Evolutionary conservation across 2,888 invertebrate genomes (phyloP).

Genomic region (Dusona sp.): DNA sequence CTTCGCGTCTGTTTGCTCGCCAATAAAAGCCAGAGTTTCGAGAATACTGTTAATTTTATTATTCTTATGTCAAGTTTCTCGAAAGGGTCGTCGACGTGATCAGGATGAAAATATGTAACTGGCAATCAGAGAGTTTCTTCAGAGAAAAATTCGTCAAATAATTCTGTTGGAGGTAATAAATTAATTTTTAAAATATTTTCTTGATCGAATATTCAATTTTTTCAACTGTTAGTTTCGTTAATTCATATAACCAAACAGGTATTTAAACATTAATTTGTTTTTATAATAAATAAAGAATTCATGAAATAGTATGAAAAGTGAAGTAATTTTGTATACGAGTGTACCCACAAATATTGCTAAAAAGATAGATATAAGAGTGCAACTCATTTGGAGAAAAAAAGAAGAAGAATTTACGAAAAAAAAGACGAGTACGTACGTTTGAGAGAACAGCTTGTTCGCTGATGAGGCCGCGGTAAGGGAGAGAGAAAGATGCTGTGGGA

Average conservation of each 20-base stretch:
- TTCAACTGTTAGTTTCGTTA: background rate
- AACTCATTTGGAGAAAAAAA: background rate
- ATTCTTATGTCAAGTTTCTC: constrained; percentile 8
- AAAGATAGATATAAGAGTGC: background rate
- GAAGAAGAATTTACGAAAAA: background rate
- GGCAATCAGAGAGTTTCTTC: background rate
- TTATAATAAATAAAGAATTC: background rate
- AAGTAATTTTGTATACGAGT: background rate
- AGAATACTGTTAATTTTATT: constrained; percentile 23
- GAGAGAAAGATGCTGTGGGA: constrained; percentile 56
- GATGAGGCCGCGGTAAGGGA: constrained; percentile 8
- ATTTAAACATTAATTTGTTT: too few relatives aligned
- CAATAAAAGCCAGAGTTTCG: constrained; percentile 4
- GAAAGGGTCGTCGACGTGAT: constrained; percentile 14
- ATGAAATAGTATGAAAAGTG: background rate
- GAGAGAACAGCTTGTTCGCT: constrained; percentile 22
- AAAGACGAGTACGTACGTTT: background rate
- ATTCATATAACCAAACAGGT: too few relatives aligned
- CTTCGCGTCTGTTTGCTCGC: background rate
- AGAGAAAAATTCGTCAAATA: background rate
- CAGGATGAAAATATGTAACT: background rate
- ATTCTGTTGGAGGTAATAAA: background rate
- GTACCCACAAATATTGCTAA: background rate
- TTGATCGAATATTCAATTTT: background rate
- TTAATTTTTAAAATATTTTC: background rate